phyloP scores from a whole-genome alignment of 2,888 invertebrate species.

The Epinotia nisella region DNA sequence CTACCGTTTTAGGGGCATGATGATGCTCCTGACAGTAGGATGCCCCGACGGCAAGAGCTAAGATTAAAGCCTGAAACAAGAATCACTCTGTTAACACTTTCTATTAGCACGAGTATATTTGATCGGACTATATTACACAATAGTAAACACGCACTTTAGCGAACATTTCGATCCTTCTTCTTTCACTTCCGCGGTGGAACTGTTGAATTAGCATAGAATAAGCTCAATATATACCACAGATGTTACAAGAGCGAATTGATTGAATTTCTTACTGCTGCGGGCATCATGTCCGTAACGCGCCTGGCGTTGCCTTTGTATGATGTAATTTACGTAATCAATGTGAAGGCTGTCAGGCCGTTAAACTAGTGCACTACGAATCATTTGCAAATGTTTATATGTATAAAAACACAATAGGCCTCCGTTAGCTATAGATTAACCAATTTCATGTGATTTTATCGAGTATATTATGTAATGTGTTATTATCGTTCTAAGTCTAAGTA shows the following conservation, averaged over 20 bases:
- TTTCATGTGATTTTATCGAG: too few relatives aligned
- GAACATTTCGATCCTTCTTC: conserved; percentile 79
- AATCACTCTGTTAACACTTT: conserved; percentile 35
- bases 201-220: conserved; percentile 82
- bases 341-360: conserved; percentile 73
- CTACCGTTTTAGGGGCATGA: conserved; percentile 59
- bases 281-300: conserved; percentile 76
- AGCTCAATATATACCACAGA: conserved; percentile 84
- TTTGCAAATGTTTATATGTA: conserved; percentile 55
- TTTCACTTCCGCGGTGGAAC: conserved; percentile 79
- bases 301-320: conserved; percentile 68
- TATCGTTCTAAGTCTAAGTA: not conserved
- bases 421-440: not conserved
- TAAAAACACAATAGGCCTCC: conserved; percentile 44
- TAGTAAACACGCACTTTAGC: conserved; percentile 69
- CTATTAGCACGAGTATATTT: conserved; percentile 15
- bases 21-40: conserved; percentile 64
- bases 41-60: conserved; percentile 58
- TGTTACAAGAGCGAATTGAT: conserved; percentile 83
- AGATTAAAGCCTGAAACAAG: conserved; percentile 66
- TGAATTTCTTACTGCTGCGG: conserved; percentile 75
- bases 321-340: conserved; percentile 83
- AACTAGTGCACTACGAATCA: conserved; percentile 58
- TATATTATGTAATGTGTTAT: too few relatives aligned
- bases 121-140: conserved; percentile 39